Conservation (phyloP, 2,888 invertebrate species). For the Heliconius erato region DNA sequence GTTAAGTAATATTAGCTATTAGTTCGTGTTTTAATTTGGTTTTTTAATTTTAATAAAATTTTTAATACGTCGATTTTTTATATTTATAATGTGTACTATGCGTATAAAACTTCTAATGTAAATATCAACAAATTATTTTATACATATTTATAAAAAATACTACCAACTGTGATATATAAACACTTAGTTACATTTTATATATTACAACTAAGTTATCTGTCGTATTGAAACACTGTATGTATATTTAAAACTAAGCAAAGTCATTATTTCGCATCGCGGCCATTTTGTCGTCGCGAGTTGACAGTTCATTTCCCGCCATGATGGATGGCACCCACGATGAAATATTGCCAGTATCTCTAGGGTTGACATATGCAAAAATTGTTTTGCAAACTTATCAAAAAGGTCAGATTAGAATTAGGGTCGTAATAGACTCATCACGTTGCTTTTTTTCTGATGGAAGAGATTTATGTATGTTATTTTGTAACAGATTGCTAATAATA, state of each 20-base stretch:
- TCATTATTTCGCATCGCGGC: slow-evolving; percentile 71
- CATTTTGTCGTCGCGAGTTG: slow-evolving; percentile 72
- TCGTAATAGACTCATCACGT: slow-evolving; percentile 71
- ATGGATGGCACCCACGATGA: slow-evolving; percentile 77
- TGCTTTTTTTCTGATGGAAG: slow-evolving; percentile 53
- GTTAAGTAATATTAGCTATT: no score
- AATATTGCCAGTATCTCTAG: slow-evolving; percentile 73
- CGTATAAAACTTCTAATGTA: no score
- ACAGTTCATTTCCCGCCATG: slow-evolving; percentile 84
- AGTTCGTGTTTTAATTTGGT: no score
- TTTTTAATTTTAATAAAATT: no score
- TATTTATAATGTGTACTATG: no score
- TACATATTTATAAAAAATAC: no score
- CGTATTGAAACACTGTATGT: slow-evolving; percentile 18
- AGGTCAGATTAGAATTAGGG: slow-evolving; percentile 71
- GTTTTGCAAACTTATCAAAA: slow-evolving; percentile 81
- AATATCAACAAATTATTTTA: no score
- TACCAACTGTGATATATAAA: no score
- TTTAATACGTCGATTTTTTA: no score
- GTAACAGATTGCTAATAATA: slow-evolving; percentile 27
- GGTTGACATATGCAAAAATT: slow-evolving; percentile 86
- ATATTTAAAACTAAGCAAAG: slow-evolving; percentile 56
- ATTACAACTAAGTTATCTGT: not conserved
- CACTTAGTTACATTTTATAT: not conserved
- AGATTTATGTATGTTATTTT: slow-evolving; percentile 49